Evolutionary conservation across 1,140 invertebrate species (phyloP).

Genomic region (Agraylea sexmaculata): DNA sequence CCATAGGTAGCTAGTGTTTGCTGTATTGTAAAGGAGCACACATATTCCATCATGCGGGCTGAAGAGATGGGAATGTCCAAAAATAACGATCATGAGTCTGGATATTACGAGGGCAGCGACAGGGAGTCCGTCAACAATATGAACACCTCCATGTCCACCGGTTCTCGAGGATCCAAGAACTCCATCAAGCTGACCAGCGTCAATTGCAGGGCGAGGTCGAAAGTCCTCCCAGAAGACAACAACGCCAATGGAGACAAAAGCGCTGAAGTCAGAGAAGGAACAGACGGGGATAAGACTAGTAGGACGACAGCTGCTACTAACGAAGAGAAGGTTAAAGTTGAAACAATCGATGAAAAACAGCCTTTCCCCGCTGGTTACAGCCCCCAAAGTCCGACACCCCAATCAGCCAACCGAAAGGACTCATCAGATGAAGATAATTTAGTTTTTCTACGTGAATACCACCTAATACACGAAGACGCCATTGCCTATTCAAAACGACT

Average conservation of each 20-base stretch:
- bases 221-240: not conserved
- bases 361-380: slow-evolving; percentile 3
- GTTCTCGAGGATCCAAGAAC: not conserved
- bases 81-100: slow-evolving; percentile 20
- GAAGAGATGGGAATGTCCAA: slow-evolving; percentile 13
- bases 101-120: slow-evolving; percentile 21
- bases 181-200: not conserved
- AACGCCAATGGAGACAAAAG: slow-evolving; percentile 6
- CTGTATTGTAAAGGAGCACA: not conserved
- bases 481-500: not conserved
- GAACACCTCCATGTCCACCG: slow-evolving; percentile 2
- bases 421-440: too few species aligned
- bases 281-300: not conserved
- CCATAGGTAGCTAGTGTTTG: too few species aligned
- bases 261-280: slow-evolving; percentile 5
- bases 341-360: too few species aligned
- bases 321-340: too few species aligned
- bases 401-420: too few species aligned
- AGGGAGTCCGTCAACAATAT: slow-evolving; percentile 18
- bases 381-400: too few species aligned
- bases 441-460: too few species aligned
- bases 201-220: slow-evolving; percentile 1
- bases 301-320: not conserved
- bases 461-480: too few species aligned
- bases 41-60: slow-evolving; percentile 12